phyloP scores from a whole-genome alignment of 2,888 invertebrate species.

The Drosophila anomalata region DNA sequence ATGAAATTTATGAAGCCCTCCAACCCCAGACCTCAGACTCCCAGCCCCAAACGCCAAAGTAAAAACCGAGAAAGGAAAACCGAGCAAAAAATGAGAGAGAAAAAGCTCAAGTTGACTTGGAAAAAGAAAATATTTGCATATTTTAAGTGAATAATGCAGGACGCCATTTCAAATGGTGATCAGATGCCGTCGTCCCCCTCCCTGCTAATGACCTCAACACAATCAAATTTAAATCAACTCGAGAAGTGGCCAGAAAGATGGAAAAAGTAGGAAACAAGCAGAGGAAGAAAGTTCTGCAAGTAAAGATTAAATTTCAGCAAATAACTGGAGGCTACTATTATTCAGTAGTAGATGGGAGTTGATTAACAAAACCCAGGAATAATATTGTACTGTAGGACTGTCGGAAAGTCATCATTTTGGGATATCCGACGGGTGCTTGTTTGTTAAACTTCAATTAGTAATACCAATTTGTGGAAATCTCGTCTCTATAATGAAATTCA shows the following conservation, averaged over 20 bases:
- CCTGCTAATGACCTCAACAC: conserved; percentile 42
- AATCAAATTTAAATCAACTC: conserved; percentile 38
- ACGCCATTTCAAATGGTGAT: conserved; percentile 41
- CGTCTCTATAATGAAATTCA: conserved; percentile 67
- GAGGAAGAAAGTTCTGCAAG: conserved; percentile 4
- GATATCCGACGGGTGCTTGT: conserved; percentile 19
- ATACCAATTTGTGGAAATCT: conserved; percentile 56
- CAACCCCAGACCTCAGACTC: background rate
- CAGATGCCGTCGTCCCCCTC: conserved; percentile 19
- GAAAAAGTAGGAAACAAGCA: background rate
- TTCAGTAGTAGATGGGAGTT: background rate
- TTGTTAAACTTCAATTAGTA: conserved; percentile 71
- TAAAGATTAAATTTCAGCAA: conserved; percentile 21
- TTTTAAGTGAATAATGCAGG: conserved; percentile 51
- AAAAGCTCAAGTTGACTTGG: conserved; percentile 54
- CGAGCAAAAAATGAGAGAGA: conserved; percentile 6
- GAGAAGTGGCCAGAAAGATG: conserved; percentile 14
- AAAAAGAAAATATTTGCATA: conserved; percentile 69
- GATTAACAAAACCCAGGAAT: conserved; percentile 1
- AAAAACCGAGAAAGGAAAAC: conserved; percentile 17
- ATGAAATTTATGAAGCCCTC: conserved; percentile 59
- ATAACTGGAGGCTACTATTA: conserved; percentile 5
- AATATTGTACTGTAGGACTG: background rate
- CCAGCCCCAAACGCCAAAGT: background rate
- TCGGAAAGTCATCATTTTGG: background rate